Conservation (phyloP, 2,888 invertebrate genomes). For the Troides helena region DNA sequence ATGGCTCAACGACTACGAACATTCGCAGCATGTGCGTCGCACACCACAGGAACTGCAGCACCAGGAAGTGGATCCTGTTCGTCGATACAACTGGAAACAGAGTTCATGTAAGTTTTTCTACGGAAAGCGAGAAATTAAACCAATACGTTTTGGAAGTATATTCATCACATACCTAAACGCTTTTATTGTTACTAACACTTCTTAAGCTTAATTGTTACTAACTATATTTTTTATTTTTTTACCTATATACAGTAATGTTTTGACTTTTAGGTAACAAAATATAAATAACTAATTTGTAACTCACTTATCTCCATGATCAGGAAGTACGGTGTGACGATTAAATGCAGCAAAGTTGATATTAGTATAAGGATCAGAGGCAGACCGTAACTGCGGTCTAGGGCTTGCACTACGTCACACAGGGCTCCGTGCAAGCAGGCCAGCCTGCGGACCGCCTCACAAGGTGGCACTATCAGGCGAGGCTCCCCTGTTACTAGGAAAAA, state of each 20-base stretch:
- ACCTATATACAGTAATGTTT: too few relatives aligned
- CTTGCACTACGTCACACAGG: slow-evolving; percentile 74
- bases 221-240: too few relatives aligned
- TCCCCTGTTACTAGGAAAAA: slow-evolving; percentile 52
- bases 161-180: too few relatives aligned
- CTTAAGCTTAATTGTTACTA: too few relatives aligned
- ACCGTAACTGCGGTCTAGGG: slow-evolving; percentile 77
- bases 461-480: slow-evolving; percentile 55
- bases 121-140: too few relatives aligned
- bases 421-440: slow-evolving; percentile 74
- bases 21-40: slow-evolving; percentile 76
- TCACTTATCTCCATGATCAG: slow-evolving; percentile 78
- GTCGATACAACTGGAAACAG: slow-evolving; percentile 60
- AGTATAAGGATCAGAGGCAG: slow-evolving; percentile 76
- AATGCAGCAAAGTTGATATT: slow-evolving; percentile 79
- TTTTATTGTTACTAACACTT: too few relatives aligned
- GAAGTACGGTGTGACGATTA: slow-evolving; percentile 82
- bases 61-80: slow-evolving; percentile 70
- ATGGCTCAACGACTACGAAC: slow-evolving; percentile 80
- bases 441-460: slow-evolving; percentile 69
- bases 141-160: too few relatives aligned
- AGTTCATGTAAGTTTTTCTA: not conserved
- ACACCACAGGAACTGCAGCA: slow-evolving; percentile 80
- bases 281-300: slow-evolving; percentile 34
- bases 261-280: not conserved